Conservation (phyloP, 2,888 invertebrate genomes). For the Plebejus anna region DNA sequence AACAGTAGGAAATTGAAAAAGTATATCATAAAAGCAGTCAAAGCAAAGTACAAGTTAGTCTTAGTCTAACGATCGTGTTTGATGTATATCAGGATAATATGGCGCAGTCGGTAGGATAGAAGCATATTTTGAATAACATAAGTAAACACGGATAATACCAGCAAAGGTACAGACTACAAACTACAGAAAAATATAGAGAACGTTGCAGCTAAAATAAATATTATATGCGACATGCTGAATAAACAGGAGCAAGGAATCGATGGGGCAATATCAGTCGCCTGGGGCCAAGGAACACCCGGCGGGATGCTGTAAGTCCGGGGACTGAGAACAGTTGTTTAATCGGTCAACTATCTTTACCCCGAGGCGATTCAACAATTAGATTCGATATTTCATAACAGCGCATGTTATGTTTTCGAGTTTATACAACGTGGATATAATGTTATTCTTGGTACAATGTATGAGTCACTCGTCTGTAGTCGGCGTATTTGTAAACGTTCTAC, state of each 20-base stretch:
- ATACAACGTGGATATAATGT: conserved; percentile 5
- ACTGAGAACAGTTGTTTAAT: conserved; percentile 36
- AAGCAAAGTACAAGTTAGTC: no score
- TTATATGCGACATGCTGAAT: conserved; percentile 18
- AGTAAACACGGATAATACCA: not conserved
- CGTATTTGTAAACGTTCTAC: not conserved
- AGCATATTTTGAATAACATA: not conserved
- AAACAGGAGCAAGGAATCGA: conserved; percentile 4
- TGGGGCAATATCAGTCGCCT: conserved; percentile 14
- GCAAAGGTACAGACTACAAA: not conserved
- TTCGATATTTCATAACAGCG: conserved; percentile 27
- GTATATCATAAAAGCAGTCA: no score
- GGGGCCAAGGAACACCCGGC: not conserved
- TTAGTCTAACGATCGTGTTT: no score
- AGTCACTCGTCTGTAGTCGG: not conserved
- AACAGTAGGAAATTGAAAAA: no score
- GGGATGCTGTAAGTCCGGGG: not conserved
- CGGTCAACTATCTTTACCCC: conserved; percentile 31
- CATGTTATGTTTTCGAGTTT: conserved; percentile 15
- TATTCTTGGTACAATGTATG: conserved; percentile 4
- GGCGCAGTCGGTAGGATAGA: not conserved
- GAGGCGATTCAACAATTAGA: conserved; percentile 25
- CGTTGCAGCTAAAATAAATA: conserved; percentile 11
- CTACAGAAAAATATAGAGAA: not conserved
- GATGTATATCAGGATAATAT: no score